Evolutionary conservation across 2,113 vertebrate genomes (phyloP), one percentile per base, ranked within the genome.

Genomic region (Zeus faber): DNA sequence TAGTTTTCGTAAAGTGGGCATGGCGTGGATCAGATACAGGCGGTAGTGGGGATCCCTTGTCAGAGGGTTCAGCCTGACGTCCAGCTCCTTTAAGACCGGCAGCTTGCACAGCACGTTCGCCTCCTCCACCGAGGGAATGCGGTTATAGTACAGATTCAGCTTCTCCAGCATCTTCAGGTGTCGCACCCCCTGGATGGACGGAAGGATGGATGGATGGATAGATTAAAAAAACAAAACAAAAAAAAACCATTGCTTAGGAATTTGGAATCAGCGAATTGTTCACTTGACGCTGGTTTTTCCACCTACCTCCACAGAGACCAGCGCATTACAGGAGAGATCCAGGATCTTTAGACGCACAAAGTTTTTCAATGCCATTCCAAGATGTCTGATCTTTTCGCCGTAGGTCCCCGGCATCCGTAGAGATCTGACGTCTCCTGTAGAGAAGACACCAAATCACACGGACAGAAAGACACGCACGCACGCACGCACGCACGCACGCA

Each of bases 81-180:
- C 93, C 67, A 94, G 66, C 1, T 89, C 88, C 25, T 47, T 79
- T 35, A 92, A 74, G 21, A 58, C 58, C 0, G 77, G 52, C 18
- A 94, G 60, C 35, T 68, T 66, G 3, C 75, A 85, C 5, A 94
- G 80, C 40, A 81, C 72, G 24, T 89, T 80, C 4, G 91, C 55
- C 37, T 93, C 91, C 2, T 86, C 75, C 1, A 91, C 48, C 0
- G 87, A 89, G 9, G 91, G 80, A 41, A 93, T 81, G 31, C 72
- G 66, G 80, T 93, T 94, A 70, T 87, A 88, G 71, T 92, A 93
- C 18, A 95, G 82, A 49, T 86, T 91, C 65, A 94, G 81, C 6
- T 81, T 89, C 76, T 93, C 86, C 70, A 92, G 68, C 14, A 43
- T 58, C 6, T 74, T 72, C 54, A 94, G 62, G 59, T 90, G 85